phyloP scores from a whole-genome alignment of 2,797 vertebrate genomes.

The Furcifer pardalis region DNA sequence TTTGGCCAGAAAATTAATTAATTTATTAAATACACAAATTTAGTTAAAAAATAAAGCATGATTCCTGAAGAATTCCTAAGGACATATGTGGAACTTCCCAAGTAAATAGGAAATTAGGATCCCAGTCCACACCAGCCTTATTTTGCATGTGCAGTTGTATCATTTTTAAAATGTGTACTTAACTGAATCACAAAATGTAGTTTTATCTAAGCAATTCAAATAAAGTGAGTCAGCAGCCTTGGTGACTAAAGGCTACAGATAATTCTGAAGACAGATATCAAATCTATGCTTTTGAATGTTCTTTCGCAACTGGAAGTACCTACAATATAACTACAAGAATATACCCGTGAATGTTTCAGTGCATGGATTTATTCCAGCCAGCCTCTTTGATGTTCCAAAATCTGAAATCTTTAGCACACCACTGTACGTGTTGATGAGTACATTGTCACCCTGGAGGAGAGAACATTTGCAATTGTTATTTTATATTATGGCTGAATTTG shows the following conservation, averaged over 20 bases:
- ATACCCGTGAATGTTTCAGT: constrained; percentile 99
- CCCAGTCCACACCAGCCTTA: not conserved
- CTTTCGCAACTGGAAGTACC: not conserved
- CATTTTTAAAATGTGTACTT: not conserved
- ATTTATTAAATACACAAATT: too few species aligned
- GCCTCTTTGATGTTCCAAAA: constrained; percentile 96
- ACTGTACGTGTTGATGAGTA: constrained; percentile 98
- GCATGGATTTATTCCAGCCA: constrained; percentile 97
- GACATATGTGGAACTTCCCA: not conserved
- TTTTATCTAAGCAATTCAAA: not conserved
- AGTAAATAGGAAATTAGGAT: not conserved
- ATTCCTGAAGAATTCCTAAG: not conserved
- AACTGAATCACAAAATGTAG: not conserved
- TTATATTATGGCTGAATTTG: constrained; percentile 21
- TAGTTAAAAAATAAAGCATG: constrained; percentile 21
- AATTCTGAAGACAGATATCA: constrained; percentile 31
- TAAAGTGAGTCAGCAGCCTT: constrained; percentile 2
- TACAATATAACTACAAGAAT: constrained; percentile 28
- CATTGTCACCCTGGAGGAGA: constrained; percentile 92
- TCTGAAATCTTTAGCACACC: constrained; percentile 98
- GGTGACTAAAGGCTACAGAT: constrained; percentile 31
- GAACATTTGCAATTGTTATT: constrained; percentile 54
- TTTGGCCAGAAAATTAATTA: too few species aligned
- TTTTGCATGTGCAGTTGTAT: not conserved
- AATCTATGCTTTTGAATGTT: not conserved